Evolutionary conservation across 2,113 vertebrate species (phyloP), one percentile per base, ranked within the genome.

Genomic region (Zingel zingel): DNA sequence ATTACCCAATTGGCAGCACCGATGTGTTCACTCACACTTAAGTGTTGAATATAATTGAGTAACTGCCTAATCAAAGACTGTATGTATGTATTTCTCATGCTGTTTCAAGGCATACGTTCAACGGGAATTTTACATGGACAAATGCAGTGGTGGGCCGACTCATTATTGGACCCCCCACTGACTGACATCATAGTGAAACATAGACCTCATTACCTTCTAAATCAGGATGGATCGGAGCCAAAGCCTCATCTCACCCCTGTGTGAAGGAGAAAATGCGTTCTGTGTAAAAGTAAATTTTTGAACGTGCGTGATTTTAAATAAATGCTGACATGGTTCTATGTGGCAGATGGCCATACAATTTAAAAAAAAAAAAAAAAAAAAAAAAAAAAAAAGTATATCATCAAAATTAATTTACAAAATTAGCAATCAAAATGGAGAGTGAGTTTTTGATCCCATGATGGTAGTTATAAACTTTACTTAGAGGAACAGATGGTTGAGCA

Each of bases 141-240:
- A 79, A 85, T 83, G 70, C 63, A 58, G 82, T 2, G 72, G 76
- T 79, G 82, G 83, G 74, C 75, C 7, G 25, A 84, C 80, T 92
- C 92, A 90, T 93, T 92, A 93, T 81, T 0, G 30, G 83, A 86
- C 82, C 86, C 79, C 92, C 91, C 43, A 2, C 71, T 4, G 75
- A 69, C 45, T 36, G 64, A 76, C 68, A 89, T 86, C 86, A 83
- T 45, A 74, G 67, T 87, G 86, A 90, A 88, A 81, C 91, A 87
- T 83, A 62, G 82, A 86, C 70, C 87, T 91, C 87, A 86, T 91
- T 91, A 91, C 82, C 74, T 90, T 66, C 30, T 50, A 68, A 88
- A 88, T 79, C 84, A 69, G 66, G 59, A 83, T 86, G 89, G 91
- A 90, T 83, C 59, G 0, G 54, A 74, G 89, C 91, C 81, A 82